These are phyloP conservation scores for Pelusios castaneus DNA, from an alignment of 2,113 vertebrate genomes.

Conservation along the genomic window DNA sequence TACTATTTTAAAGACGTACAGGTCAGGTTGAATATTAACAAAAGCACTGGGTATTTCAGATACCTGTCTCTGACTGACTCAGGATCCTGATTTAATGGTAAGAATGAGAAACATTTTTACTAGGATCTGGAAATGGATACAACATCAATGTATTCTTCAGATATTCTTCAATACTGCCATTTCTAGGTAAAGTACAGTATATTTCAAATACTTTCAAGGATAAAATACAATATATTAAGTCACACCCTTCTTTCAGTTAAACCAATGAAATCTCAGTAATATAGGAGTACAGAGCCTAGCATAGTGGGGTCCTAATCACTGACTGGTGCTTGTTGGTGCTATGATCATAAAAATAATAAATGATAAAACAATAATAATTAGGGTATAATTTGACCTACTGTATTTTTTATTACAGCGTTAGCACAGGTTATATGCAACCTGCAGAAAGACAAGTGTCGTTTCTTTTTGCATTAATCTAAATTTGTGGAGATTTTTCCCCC, in stretches of 20 bases:
- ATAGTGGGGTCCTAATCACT: background rate
- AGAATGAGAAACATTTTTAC: background rate
- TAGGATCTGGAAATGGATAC: background rate
- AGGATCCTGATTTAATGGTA: background rate
- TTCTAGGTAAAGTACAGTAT: background rate
- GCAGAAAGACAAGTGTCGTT: background rate
- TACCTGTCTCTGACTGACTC: background rate
- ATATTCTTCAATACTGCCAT: background rate
- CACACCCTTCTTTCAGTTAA: background rate
- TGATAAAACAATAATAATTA: background rate
- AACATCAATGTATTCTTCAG: background rate
- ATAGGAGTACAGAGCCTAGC: background rate
- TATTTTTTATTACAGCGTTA: background rate
- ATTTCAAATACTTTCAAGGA: conserved; percentile 10
- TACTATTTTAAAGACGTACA: background rate
- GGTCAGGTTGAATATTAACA: background rate
- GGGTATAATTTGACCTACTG: background rate
- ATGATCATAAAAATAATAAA: background rate
- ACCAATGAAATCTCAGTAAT: background rate
- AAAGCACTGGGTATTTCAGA: background rate
- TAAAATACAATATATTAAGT: background rate
- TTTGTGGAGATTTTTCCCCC: background rate
- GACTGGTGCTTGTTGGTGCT: background rate
- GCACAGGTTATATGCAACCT: background rate
- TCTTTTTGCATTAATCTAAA: background rate